Base-by-base conservation (phyloP, 2,888 invertebrate genomes). In the Tinea pellionella region DNA sequence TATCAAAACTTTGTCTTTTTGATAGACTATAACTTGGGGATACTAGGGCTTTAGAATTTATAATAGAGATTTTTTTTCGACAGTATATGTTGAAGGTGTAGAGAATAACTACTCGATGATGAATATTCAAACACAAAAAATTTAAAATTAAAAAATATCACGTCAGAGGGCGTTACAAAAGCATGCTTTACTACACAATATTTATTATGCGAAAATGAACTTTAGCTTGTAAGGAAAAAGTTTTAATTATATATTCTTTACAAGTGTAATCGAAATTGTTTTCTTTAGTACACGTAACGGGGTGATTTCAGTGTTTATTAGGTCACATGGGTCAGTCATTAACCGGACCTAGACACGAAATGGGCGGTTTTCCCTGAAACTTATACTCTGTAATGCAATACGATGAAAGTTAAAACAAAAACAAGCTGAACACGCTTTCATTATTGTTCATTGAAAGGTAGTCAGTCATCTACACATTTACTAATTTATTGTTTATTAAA, bases 351-450 rank as follows among this genome's bases (percentile, higher is more conserved):
- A 42, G 65, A 79, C 78, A 79, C 67, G 79, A 70, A 79, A 79
- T 69, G 72, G 79, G 79, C 79, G 79, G 78, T 74, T 70, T 66
- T 65, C 68, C 66, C 64, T 59, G 67, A 64, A 62, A 68, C 68
- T 73, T 71, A 60, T 73, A 72, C 67, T 71, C 72, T 70, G 71
- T 75, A 74, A 75, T 72, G 70, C 66, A 18, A 47, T 2, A 47
- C 9, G 9, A 15, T 47, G 47, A 47, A 47, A 47, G 18, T 18
- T 47, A n/a, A n/a, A 15, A 15, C 13, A 18, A 47, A 47, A 47
- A 13, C 2, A 18, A 6, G 15, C 15, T 2, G 9, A 37, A 37
- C 37, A 37, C 9, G 37, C 3, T 37, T 37, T 37, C 1, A 37
- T 37, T 37, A 37, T 12, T 24, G n/a, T n/a, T n/a, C n/a, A n/a